Evolutionary conservation across 2,797 vertebrate genomes (phyloP).

Genomic region (Simalia tracyae): DNA sequence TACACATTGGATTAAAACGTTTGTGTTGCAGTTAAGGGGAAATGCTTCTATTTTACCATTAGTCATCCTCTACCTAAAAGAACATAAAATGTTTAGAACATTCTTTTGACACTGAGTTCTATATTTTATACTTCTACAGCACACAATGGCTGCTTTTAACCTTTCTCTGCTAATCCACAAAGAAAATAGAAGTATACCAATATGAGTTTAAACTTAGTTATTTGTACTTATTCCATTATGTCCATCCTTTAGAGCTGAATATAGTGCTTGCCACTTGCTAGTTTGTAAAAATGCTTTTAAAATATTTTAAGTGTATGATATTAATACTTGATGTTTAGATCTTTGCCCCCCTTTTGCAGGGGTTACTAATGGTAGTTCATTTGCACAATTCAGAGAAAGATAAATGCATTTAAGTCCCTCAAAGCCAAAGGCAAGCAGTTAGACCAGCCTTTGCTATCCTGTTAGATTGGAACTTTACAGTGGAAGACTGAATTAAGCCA

Average conservation of each 20-base stretch:
- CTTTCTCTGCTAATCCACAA: not conserved
- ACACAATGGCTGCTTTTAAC: not conserved
- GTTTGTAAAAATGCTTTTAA: not conserved
- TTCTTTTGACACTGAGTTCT: not conserved
- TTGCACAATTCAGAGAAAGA: not conserved
- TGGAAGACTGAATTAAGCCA: not conserved
- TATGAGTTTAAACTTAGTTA: not conserved
- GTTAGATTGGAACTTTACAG: not conserved
- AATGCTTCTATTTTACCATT: not conserved
- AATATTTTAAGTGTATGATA: not conserved
- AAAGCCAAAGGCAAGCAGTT: not conserved
- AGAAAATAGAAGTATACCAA: not conserved
- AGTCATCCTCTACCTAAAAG: not conserved
- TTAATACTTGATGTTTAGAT: not conserved
- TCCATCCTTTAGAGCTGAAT: not conserved
- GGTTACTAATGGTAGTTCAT: not conserved
- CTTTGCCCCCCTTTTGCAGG: not conserved
- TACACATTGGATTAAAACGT: not conserved
- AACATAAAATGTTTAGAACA: not conserved
- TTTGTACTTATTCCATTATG: not conserved
- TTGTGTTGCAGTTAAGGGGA: not conserved
- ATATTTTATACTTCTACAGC: not conserved
- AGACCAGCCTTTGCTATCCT: not conserved
- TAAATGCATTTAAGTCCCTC: not conserved
- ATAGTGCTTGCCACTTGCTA: not conserved